Conservation (phyloP, 2,888 invertebrate species). For the Caenorhabditis uteleia region DNA sequence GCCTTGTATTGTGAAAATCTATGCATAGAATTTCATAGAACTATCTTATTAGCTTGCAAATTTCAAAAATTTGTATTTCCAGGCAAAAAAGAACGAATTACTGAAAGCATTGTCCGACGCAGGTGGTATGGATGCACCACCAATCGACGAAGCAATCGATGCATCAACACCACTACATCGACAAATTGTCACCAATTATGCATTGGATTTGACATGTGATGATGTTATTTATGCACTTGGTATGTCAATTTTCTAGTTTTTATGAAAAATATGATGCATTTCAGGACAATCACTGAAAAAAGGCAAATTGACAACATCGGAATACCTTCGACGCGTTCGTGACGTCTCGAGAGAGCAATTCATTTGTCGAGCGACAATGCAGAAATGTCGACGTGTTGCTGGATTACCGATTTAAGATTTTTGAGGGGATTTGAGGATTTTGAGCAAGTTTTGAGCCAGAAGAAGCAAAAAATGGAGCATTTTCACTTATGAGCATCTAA, state of each 20-base stretch:
- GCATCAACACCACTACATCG: slow-evolving; percentile 51
- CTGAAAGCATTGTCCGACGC: slow-evolving; percentile 78
- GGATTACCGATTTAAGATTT: slow-evolving; percentile 76
- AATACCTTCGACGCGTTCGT: slow-evolving; percentile 93
- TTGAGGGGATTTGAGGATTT: too few species aligned
- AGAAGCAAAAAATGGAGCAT: too few species aligned
- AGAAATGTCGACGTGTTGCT: slow-evolving; percentile 93
- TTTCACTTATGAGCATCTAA: too few species aligned
- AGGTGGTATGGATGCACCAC: slow-evolving; percentile 78
- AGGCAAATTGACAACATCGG: slow-evolving; percentile 83
- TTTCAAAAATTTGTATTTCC: slow-evolving; percentile 11
- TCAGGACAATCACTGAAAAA: slow-evolving; percentile 47
- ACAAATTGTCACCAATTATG: slow-evolving; percentile 62
- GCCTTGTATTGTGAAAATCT: too few species aligned
- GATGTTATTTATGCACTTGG: slow-evolving; percentile 98
- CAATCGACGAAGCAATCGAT: slow-evolving; percentile 74
- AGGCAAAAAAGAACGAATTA: slow-evolving; percentile 86
- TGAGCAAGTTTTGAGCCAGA: too few species aligned
- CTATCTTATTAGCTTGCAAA: too few species aligned
- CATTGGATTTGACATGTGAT: slow-evolving; percentile 93
- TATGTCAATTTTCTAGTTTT: slow-evolving; percentile 73
- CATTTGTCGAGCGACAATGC: slow-evolving; percentile 90
- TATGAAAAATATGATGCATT: slow-evolving; percentile 2
- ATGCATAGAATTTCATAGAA: too few species aligned
- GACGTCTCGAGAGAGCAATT: slow-evolving; percentile 93